Conservation (phyloP, 1,140 invertebrate species). For the Oppia nitens region DNA sequence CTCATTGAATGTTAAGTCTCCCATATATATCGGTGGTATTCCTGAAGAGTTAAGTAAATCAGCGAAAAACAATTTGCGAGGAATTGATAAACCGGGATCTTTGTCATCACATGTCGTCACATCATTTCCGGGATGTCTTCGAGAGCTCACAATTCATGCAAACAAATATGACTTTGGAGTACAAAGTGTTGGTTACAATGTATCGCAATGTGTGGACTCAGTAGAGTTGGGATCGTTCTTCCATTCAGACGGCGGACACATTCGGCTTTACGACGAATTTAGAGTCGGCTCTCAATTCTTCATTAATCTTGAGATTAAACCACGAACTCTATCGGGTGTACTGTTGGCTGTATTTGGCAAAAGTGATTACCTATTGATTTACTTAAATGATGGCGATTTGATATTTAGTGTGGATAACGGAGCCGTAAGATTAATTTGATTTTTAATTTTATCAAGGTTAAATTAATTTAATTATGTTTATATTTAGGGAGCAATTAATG, state of each 20-base stretch:
- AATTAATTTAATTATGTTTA: neutral
- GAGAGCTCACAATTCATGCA: slow-evolving; percentile 39
- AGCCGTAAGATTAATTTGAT: slow-evolving; percentile 24
- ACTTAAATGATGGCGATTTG: slow-evolving; percentile 63
- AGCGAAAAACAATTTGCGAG: slow-evolving; percentile 24
- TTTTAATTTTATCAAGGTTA: neutral
- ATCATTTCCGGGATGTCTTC: slow-evolving; percentile 71
- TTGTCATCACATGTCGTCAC: slow-evolving; percentile 30
- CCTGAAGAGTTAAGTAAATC: slow-evolving; percentile 22
- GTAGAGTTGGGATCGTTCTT: slow-evolving; percentile 81
- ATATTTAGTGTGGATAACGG: slow-evolving; percentile 69
- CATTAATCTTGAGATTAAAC: slow-evolving; percentile 71
- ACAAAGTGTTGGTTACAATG: slow-evolving; percentile 31
- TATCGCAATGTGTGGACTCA: slow-evolving; percentile 58
- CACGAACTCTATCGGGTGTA: slow-evolving; percentile 59
- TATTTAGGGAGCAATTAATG: slow-evolving; percentile 44
- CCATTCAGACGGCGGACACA: slow-evolving; percentile 47
- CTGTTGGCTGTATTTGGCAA: slow-evolving; percentile 54
- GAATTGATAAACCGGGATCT: slow-evolving; percentile 1
- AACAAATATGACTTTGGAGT: slow-evolving; percentile 7
- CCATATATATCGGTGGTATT: slow-evolving; percentile 64
- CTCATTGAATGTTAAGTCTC: slow-evolving; percentile 43
- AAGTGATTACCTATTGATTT: slow-evolving; percentile 63
- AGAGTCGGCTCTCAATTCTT: slow-evolving; percentile 55
- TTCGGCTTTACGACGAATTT: slow-evolving; percentile 49